phyloP scores from a whole-genome alignment of 1,140 invertebrate species.

The Anastrepha ludens region DNA sequence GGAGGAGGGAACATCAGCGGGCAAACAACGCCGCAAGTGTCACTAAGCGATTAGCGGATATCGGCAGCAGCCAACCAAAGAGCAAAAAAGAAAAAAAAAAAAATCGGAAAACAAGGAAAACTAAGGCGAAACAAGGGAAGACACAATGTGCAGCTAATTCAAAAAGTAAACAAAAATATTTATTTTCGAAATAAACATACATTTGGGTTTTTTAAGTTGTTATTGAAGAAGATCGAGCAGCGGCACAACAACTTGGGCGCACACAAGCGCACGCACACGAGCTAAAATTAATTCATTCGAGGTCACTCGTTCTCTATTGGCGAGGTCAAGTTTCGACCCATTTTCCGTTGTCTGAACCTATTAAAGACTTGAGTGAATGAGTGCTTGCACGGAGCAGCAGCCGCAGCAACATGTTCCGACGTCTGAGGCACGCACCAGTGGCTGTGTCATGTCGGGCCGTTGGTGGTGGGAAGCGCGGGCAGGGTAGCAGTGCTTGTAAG shows the following conservation, averaged over 20 bases:
- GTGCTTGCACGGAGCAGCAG: neutral
- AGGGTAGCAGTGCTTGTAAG: neutral
- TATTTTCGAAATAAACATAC: constrained; percentile 44
- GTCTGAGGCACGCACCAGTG: neutral
- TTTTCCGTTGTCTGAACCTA: constrained; percentile 52
- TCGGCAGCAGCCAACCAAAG: neutral
- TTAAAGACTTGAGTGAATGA: constrained; percentile 51
- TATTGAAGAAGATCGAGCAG: neutral
- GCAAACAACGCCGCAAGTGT: constrained; percentile 43
- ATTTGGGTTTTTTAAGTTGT: constrained; percentile 28
- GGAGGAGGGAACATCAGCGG: constrained; percentile 25
- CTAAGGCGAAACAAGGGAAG: neutral
- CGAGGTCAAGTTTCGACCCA: constrained; percentile 55
- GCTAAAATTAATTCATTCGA: constrained; percentile 31
- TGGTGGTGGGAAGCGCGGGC: neutral
- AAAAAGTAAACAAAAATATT: constrained; percentile 46
- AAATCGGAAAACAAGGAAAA: neutral
- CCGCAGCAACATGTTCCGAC: constrained; percentile 10
- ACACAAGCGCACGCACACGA: neutral
- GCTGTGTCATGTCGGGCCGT: neutral
- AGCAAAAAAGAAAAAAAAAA: neutral
- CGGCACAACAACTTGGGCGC: neutral
- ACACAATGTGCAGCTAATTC: neutral
- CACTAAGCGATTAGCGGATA: constrained; percentile 35
- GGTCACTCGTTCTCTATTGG: constrained; percentile 47